Percentiles rank a stretch among this genome's conserved stretches.
Conservation (phyloP, 2,113 vertebrate genomes). For the Euleptes europaea region DNA sequence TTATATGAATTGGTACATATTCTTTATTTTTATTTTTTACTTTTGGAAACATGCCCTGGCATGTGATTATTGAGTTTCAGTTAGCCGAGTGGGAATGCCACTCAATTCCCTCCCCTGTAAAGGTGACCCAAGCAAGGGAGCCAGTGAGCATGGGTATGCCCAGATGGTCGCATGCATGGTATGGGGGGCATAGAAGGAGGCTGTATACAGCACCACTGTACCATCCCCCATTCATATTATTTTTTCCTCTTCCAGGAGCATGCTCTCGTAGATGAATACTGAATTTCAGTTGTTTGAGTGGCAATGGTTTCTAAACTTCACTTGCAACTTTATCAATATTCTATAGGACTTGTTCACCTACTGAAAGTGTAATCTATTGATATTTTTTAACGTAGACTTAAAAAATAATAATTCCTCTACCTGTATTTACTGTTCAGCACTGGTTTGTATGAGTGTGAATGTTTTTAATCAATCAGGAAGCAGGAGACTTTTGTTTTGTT, state of each 20-base stretch:
- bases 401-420: slow-evolving; percentile 3
- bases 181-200: too few species aligned
- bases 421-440: neutral
- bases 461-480: neutral
- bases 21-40: too few species aligned
- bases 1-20: neutral
- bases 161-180: too few species aligned
- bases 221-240: too few species aligned
- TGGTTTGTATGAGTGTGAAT: neutral
- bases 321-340: slow-evolving; percentile 12
- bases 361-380: neutral
- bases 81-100: too few species aligned
- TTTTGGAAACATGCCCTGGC: too few species aligned
- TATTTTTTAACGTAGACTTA: slow-evolving; percentile 15
- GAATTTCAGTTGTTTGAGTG: neutral
- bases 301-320: neutral
- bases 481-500: neutral
- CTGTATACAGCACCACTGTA: too few species aligned
- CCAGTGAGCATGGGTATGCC: too few species aligned
- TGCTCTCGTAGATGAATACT: neutral
- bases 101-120: too few species aligned
- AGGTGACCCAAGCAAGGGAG: too few species aligned
- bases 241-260: neutral
- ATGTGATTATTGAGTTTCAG: too few species aligned
- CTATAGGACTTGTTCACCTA: slow-evolving; percentile 1